Evolutionary conservation across 2,113 vertebrate genomes (phyloP).

Genomic region (Cyanocitta stelleri): DNA sequence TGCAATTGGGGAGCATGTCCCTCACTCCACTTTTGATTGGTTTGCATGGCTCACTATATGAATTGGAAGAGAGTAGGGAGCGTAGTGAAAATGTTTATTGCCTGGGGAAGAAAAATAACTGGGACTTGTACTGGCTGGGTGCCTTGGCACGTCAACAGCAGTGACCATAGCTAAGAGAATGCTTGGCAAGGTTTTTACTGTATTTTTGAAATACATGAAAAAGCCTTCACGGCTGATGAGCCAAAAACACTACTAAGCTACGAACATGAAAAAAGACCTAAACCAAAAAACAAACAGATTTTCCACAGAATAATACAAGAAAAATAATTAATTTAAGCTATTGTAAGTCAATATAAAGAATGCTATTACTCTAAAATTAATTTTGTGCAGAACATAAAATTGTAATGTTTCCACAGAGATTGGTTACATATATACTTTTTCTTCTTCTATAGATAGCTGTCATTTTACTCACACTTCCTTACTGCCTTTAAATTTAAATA

Average conservation of each 20-base stretch:
- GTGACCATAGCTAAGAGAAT: not conserved
- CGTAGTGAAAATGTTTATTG: constrained; percentile 5
- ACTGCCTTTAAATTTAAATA: not conserved
- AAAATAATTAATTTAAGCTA: not conserved
- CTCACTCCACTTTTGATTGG: not conserved
- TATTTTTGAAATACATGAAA: not conserved
- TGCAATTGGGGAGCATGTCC: not conserved
- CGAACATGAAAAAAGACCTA: not conserved
- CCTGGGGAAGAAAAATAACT: constrained; percentile 23
- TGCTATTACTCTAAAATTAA: not conserved
- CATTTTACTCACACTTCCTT: not conserved
- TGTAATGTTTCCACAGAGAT: not conserved
- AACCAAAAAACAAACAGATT: not conserved
- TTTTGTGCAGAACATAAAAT: not conserved
- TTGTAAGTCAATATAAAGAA: not conserved
- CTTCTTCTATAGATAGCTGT: not conserved
- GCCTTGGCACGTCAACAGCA: constrained; percentile 12
- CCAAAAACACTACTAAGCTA: not conserved
- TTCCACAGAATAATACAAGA: not conserved
- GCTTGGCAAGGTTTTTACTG: not conserved
- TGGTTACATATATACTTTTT: not conserved
- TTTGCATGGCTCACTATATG: not conserved
- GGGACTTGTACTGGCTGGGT: not conserved
- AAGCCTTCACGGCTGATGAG: not conserved
- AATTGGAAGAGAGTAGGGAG: not conserved